Conservation (phyloP, 2,113 vertebrate genomes). For the Sterrhoptilus dennistouni region DNA sequence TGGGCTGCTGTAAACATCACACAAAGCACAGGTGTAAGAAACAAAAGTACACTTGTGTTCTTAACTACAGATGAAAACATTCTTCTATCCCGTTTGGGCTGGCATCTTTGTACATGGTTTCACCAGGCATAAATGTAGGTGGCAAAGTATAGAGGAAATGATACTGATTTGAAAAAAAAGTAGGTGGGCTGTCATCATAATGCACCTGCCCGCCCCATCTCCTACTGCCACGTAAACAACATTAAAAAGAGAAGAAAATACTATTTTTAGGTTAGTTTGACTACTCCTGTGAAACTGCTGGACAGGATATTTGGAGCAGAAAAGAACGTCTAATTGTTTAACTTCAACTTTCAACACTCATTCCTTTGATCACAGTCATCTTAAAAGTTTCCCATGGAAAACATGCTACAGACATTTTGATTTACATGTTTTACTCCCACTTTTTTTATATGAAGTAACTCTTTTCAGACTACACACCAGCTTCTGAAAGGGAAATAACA, state of each 20-base stretch:
- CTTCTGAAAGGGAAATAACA: not conserved
- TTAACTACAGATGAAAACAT: not conserved
- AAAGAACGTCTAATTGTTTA: not conserved
- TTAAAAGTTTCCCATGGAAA: not conserved
- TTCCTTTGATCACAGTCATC: conserved; percentile 17
- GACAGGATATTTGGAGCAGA: not conserved
- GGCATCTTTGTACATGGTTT: not conserved
- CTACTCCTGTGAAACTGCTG: not conserved
- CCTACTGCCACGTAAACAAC: not conserved
- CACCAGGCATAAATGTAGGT: not conserved
- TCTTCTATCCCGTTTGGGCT: not conserved
- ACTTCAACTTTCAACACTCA: not conserved
- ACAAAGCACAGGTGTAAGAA: not conserved
- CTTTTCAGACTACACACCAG: not conserved
- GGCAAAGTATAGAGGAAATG: not conserved
- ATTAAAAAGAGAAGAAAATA: not conserved
- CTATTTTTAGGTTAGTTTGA: not conserved
- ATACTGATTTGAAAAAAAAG: not conserved
- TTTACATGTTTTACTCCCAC: not conserved
- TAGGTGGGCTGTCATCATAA: not conserved
- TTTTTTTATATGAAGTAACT: not conserved
- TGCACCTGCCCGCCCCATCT: not conserved
- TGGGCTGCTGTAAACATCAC: not conserved
- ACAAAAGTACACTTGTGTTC: not conserved
- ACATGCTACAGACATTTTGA: not conserved